These are phyloP conservation scores for Lipotes vexillifer DNA, from an alignment of 2,113 vertebrate species.

Conservation along the genomic window DNA sequence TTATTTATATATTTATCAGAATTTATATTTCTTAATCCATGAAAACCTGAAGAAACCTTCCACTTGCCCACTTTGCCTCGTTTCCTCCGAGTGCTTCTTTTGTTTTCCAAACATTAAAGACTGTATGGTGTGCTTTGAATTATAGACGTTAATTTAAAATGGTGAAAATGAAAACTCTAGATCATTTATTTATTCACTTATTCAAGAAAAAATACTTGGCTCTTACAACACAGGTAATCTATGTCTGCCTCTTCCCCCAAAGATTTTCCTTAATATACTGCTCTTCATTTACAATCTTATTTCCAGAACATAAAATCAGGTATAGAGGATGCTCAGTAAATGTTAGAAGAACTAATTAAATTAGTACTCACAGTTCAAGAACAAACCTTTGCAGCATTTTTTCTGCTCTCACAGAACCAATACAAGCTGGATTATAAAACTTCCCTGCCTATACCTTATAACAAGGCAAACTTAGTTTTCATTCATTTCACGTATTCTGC, in stretches of 20 bases:
- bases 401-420: background rate
- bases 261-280: background rate
- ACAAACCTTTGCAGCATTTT: background rate
- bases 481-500: conserved; percentile 34
- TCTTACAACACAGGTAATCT: background rate
- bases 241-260: background rate
- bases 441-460: background rate
- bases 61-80: background rate
- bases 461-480: background rate
- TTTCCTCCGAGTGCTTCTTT: background rate
- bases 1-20: background rate
- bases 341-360: background rate
- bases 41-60: background rate
- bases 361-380: background rate
- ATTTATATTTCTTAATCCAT: background rate
- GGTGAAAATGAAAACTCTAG: background rate
- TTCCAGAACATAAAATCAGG: background rate
- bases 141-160: background rate
- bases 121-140: background rate
- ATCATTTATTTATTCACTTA: background rate
- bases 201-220: background rate
- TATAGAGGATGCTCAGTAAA: background rate
- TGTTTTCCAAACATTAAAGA: background rate
- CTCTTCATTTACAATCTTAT: background rate
- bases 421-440: background rate